These are phyloP conservation scores for Timema podura DNA, from an alignment of 2,888 invertebrate species.

Conservation along the genomic window DNA sequence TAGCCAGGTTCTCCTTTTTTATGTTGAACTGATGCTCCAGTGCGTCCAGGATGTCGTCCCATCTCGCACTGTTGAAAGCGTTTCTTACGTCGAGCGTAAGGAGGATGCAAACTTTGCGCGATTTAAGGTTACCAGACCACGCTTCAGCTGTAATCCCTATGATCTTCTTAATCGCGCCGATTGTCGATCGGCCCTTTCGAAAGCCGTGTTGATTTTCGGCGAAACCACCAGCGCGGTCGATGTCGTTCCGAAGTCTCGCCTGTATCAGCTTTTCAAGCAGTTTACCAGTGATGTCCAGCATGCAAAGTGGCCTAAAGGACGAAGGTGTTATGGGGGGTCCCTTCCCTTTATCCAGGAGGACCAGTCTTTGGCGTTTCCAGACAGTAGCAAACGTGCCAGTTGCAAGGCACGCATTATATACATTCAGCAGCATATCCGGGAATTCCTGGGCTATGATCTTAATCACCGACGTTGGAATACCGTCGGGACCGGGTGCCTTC, in stretches of 20 bases:
- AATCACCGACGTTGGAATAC: too few species aligned
- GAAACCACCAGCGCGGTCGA: not conserved
- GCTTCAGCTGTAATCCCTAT: too few species aligned
- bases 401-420: too few species aligned
- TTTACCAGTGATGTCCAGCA: not conserved
- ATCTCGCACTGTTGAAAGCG: not conserved
- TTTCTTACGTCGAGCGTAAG: not conserved
- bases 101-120: not conserved
- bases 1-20: not conserved
- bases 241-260: not conserved
- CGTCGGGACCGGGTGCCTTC: too few species aligned
- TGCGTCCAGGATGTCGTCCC: not conserved
- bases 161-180: not conserved
- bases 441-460: too few species aligned
- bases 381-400: too few species aligned
- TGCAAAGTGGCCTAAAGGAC: too few species aligned
- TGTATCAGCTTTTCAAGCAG: not conserved
- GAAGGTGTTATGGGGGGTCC: too few species aligned
- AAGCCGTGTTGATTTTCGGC: not conserved
- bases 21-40: not conserved
- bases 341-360: too few species aligned
- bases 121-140: not conserved
- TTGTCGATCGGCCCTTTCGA: constrained; percentile 5
- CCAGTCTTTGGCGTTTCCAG: too few species aligned
- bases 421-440: too few species aligned